phyloP scores from a whole-genome alignment of 1,140 invertebrate genomes.

The Scaptodrosophila lebanonensis region DNA sequence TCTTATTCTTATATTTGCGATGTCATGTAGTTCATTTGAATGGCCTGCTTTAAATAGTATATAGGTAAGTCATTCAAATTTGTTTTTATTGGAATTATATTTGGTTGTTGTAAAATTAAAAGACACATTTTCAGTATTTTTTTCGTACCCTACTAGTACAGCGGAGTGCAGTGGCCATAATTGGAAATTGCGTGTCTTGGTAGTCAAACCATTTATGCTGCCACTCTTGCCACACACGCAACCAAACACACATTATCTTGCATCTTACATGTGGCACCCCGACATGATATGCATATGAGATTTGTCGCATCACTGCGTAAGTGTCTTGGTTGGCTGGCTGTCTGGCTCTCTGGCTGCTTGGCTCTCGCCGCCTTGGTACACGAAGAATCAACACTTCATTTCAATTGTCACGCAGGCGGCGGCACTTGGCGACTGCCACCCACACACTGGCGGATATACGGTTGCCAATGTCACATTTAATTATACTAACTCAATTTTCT shows the following conservation, averaged over 20 bases:
- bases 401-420: slow-evolving; percentile 55
- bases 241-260: slow-evolving; percentile 18
- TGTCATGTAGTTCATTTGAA: too few species aligned
- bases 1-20: too few species aligned
- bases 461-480: slow-evolving; percentile 75
- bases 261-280: slow-evolving; percentile 51
- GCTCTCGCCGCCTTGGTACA: slow-evolving; percentile 8
- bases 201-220: slow-evolving; percentile 57
- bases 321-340: slow-evolving; percentile 4
- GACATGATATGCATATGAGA: slow-evolving; percentile 74
- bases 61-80: too few species aligned
- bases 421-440: slow-evolving; percentile 29
- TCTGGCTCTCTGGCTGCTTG: slow-evolving; percentile 1
- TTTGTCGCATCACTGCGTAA: slow-evolving; percentile 57
- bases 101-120: too few species aligned
- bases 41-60: too few species aligned
- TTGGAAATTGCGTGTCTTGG: slow-evolving; percentile 61
- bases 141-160: too few species aligned
- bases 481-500: slow-evolving; percentile 75
- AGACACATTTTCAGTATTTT: too few species aligned
- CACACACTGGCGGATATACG: slow-evolving; percentile 68
- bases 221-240: too few species aligned
- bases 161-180: slow-evolving; percentile 19
- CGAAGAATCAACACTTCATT: slow-evolving; percentile 65
- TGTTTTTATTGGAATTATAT: too few species aligned